Percentiles rank a stretch among this genome's conserved stretches.
Conservation (phyloP, 2,797 vertebrate genomes). For the Miichthys miiuy region DNA sequence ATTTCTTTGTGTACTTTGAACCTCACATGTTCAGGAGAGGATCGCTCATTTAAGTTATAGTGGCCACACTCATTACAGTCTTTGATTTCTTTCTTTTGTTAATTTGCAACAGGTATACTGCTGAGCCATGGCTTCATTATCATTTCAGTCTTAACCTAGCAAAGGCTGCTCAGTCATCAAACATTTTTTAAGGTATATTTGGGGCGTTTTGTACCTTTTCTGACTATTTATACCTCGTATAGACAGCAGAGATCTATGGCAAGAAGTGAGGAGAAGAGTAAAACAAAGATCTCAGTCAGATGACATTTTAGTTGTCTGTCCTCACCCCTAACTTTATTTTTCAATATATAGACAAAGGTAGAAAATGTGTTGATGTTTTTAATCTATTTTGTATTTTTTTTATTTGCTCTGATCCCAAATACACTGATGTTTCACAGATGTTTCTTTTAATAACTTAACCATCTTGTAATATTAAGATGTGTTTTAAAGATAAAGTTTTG, state of each 20-base stretch:
- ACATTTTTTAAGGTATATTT: not conserved
- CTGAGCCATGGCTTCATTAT: not conserved
- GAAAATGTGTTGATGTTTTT: not conserved
- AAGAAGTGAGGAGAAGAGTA: not conserved
- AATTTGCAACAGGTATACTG: not conserved
- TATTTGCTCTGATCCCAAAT: not conserved
- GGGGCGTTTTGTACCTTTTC: not conserved
- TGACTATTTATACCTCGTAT: not conserved
- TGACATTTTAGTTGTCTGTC: not conserved
- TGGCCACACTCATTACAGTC: not conserved
- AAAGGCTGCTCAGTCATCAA: not conserved
- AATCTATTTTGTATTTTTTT: not conserved
- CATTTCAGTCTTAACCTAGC: not conserved
- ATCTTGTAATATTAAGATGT: not conserved
- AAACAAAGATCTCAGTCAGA: not conserved
- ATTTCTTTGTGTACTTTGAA: conserved; percentile 14
- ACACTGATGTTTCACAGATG: not conserved
- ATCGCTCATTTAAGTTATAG: not conserved
- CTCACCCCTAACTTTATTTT: not conserved
- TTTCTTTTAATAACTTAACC: not conserved
- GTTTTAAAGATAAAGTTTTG: not conserved
- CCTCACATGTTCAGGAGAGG: not conserved
- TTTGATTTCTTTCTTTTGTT: not conserved
- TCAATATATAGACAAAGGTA: not conserved
- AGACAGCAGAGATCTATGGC: not conserved